A percentile compares a stretch with the other conserved stretches of the same genome.
phyloP scores from a whole-genome alignment of 2,888 invertebrate genomes.

The Drosophila subquinaria region DNA sequence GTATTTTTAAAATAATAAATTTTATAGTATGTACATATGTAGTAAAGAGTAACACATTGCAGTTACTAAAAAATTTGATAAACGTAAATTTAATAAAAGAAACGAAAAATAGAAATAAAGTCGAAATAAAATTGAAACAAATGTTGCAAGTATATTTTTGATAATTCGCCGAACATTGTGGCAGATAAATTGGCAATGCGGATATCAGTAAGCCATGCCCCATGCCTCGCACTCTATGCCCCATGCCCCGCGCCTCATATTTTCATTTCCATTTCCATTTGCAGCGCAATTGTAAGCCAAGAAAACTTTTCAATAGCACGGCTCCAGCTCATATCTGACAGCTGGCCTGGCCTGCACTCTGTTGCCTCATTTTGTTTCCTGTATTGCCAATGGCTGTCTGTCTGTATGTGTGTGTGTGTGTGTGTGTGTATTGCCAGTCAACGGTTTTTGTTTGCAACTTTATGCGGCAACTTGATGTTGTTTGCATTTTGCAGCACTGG shows the following conservation, averaged over 20 bases:
- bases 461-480: constrained; percentile 69
- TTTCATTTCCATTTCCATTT: constrained; percentile 16
- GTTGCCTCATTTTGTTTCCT: constrained; percentile 23
- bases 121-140: too few relatives aligned
- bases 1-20: not conserved
- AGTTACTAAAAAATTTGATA: constrained; percentile 25
- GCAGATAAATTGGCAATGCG: constrained; percentile 58
- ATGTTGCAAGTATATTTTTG: constrained; percentile 17
- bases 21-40: not conserved
- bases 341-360: constrained; percentile 31
- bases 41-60: constrained; percentile 16
- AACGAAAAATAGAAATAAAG: too few relatives aligned
- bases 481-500: constrained; percentile 55
- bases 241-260: not conserved
- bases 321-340: constrained; percentile 49
- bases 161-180: constrained; percentile 33
- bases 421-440: constrained; percentile 66
- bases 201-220: constrained; percentile 33
- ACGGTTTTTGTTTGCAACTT: constrained; percentile 68
- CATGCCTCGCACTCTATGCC: not conserved
- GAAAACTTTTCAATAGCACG: constrained; percentile 69
- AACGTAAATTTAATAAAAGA: constrained; percentile 22
- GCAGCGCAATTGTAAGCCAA: constrained; percentile 46
- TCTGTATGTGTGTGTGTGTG: constrained; percentile 28
- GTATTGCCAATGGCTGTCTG: constrained; percentile 11